Conservation (phyloP, 2,113 vertebrate genomes). For the Aplodontia rufa region DNA sequence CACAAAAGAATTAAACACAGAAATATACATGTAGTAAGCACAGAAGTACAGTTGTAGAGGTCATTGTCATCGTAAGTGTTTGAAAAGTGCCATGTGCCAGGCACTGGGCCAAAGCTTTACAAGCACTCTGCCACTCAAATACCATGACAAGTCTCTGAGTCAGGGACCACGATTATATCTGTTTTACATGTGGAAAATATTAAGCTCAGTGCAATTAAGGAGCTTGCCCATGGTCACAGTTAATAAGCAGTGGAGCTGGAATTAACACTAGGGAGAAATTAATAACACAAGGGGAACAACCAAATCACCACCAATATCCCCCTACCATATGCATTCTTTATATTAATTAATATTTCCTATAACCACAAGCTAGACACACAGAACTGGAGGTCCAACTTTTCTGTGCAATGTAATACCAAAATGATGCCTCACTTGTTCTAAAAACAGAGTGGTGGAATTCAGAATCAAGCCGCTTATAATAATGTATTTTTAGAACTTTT, state of each 20-base stretch:
- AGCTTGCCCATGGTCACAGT: neutral
- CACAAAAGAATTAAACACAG: neutral
- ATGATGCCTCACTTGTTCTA: neutral
- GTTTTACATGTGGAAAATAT: conserved; percentile 20
- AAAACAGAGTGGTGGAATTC: neutral
- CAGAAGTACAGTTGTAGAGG: neutral
- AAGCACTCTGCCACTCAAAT: neutral
- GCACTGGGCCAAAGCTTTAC: neutral
- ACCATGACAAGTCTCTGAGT: conserved; percentile 26
- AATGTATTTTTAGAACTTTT: neutral
- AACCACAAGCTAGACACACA: neutral
- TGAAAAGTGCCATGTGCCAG: neutral
- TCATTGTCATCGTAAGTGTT: neutral
- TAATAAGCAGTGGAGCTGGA: neutral
- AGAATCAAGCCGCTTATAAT: neutral
- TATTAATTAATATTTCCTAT: neutral
- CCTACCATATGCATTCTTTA: neutral
- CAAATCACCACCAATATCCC: neutral
- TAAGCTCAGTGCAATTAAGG: conserved; percentile 6
- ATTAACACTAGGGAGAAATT: conserved; percentile 2
- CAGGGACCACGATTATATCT: conserved; percentile 13
- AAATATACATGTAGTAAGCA: neutral
- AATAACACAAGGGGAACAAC: neutral
- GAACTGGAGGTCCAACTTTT: neutral
- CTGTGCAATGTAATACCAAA: neutral